These are phyloP conservation scores for Tachina lurida DNA, from an alignment of 2,888 invertebrate genomes.

Conservation along the genomic window DNA sequence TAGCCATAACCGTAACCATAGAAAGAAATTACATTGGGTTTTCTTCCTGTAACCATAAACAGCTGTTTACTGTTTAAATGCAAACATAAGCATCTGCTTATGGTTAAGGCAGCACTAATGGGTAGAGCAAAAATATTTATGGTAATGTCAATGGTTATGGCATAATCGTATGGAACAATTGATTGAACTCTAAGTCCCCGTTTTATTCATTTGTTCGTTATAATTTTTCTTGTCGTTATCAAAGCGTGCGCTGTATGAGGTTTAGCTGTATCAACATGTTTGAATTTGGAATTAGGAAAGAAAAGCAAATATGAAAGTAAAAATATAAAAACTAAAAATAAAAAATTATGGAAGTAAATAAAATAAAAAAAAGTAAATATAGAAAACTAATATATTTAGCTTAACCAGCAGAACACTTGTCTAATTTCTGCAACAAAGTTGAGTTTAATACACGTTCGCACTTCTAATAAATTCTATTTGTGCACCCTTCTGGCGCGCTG, in stretches of 20 bases:
- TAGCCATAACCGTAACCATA: too few species aligned
- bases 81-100: background rate
- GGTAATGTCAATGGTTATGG: too few species aligned
- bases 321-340: background rate
- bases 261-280: slow-evolving; percentile 14
- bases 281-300: background rate
- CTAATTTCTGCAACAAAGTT: slow-evolving; percentile 53
- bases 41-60: too few species aligned
- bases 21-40: too few species aligned
- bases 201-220: slow-evolving; percentile 6
- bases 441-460: slow-evolving; percentile 29
- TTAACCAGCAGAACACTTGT: background rate
- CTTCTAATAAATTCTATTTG: slow-evolving; percentile 32
- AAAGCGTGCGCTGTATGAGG: slow-evolving; percentile 39
- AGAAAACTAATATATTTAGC: slow-evolving; percentile 9
- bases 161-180: too few species aligned
- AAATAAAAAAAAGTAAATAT: slow-evolving; percentile 16
- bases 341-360: background rate
- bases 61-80: background rate
- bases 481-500: slow-evolving; percentile 15
- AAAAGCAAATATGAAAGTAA: slow-evolving; percentile 7
- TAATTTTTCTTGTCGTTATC: slow-evolving; percentile 41
- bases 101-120: too few species aligned
- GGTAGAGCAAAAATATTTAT: too few species aligned
- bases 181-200: background rate